A percentile compares a stretch with the other conserved stretches of the same genome.
phyloP scores from a whole-genome alignment of 92 coral and sea anemone species.

The Plumapathes pennacea region DNA sequence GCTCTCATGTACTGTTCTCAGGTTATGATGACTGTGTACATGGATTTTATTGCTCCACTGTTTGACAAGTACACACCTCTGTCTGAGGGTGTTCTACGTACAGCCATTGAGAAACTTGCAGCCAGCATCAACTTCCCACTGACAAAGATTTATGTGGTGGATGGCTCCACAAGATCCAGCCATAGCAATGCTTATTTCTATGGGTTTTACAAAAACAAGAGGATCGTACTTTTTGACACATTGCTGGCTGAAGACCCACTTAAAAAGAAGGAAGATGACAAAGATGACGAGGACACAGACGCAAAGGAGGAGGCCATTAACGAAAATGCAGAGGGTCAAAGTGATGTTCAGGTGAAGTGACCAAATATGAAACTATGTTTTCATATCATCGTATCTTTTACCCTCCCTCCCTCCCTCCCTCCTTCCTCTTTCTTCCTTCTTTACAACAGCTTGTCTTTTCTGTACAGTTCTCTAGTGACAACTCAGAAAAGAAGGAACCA shows the following conservation, averaged over 20 bases:
- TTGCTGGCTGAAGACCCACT: constrained; percentile 80
- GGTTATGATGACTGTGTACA: constrained; percentile 83
- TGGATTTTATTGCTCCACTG: constrained; percentile 94
- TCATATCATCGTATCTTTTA: not conserved
- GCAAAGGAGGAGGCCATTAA: constrained; percentile 18
- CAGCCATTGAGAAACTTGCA: constrained; percentile 83
- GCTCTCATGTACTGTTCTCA: constrained; percentile 9
- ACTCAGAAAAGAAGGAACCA: constrained; percentile 28
- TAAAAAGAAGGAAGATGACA: constrained; percentile 47
- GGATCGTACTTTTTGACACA: constrained; percentile 91
- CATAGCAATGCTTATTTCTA: constrained; percentile 98
- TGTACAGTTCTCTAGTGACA: constrained; percentile 16
- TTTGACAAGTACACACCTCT: constrained; percentile 96
- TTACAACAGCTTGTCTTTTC: not conserved
- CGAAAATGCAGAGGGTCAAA: constrained; percentile 6
- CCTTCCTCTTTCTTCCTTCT: not conserved
- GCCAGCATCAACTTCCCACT: constrained; percentile 82
- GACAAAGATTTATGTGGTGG: constrained; percentile 86
- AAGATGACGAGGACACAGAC: constrained; percentile 10
- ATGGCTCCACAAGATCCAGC: constrained; percentile 91
- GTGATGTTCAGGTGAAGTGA: constrained; percentile 22
- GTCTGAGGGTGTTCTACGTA: constrained; percentile 78
- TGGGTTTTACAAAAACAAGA: constrained; percentile 97
- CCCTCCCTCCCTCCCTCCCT: not conserved
- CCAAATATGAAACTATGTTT: not conserved